phyloP scores from a whole-genome alignment of 2,888 invertebrate genomes.

The Coleophora deauratella region DNA sequence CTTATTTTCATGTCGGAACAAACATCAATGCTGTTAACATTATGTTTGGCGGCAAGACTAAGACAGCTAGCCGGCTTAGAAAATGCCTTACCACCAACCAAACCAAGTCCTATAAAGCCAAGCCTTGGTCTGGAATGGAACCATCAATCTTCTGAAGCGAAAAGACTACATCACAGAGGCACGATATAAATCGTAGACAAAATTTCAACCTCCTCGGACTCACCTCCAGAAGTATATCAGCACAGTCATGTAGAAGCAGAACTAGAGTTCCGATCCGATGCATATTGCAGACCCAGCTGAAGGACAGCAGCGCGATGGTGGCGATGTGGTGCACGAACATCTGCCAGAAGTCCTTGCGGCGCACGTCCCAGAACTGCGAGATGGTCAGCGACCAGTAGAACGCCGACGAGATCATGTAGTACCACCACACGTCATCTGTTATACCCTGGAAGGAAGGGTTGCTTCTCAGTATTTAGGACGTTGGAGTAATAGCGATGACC shows the following conservation, averaged over 20 bases:
- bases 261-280: slow-evolving; percentile 94
- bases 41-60: no score
- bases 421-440: slow-evolving; percentile 92
- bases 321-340: slow-evolving; percentile 99
- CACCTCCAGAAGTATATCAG: slow-evolving; percentile 92
- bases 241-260: slow-evolving; percentile 88
- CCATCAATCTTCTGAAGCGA: no score
- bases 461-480: no score
- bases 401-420: slow-evolving; percentile 95
- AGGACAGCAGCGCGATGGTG: slow-evolving; percentile 89
- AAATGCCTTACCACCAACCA: no score
- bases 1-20: no score
- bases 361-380: slow-evolving; percentile 95
- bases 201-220: slow-evolving; percentile 14
- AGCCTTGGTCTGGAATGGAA: no score
- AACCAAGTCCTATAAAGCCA: no score
- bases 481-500: neutral
- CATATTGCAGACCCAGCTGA: slow-evolving; percentile 97
- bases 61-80: no score
- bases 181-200: no score
- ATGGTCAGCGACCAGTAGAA: slow-evolving; percentile 97
- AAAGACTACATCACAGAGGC: no score
- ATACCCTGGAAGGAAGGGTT: slow-evolving; percentile 76
- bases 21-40: no score
- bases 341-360: slow-evolving; percentile 96